Evolutionary conservation across 1,140 invertebrate genomes (phyloP), one percentile per base, ranked within the genome.

Genomic region (Thrips palmi): DNA sequence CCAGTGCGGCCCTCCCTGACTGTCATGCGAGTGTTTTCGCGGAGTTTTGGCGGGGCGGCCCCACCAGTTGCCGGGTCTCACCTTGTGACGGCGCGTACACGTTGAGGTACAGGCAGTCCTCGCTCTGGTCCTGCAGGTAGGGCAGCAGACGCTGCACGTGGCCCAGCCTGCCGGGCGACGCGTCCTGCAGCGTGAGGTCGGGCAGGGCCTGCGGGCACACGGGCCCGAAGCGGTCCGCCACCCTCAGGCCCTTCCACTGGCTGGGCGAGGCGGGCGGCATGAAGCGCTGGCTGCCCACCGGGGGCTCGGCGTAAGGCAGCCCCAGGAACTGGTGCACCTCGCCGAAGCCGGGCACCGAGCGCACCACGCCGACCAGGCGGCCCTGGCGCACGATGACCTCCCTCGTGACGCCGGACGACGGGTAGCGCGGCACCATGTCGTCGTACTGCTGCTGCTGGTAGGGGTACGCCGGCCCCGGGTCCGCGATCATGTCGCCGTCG

Each of bases 51-150:
- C n/a, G n/a, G n/a, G n/a, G n/a, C n/a, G n/a, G n/a, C n/a, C n/a
- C n/a, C n/a, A n/a, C n/a, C n/a, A n/a, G n/a, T n/a, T n/a, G n/a
- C n/a, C n/a, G n/a, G n/a, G n/a, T 23, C 79, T 71, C 64, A 93
- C 91, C 87, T 71, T 80, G 79, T 4, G 80, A 74, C 2, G 92
- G 89, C 8, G 85, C 77, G 57, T 91, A 96, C 47, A 97, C 81
- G 55, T 97, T 97, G 49, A 97, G 68, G 55, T 92, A 93, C 17
- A 97, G 68, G 52, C 92, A 97, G 60, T 97, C 92, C 64, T 97
- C 92, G 48, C 79, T 87, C 57, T 96, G 88, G 52, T 93, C 85
- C 49, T 71, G 72, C 37, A 96, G 61, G 56, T 79, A 74, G 4
- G 84, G 83, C 44, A 85, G 57, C 35, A 94, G 61, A 47, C 83